Evolutionary conservation across 2,888 invertebrate species (phyloP), one percentile per base, ranked within the genome.

Genomic region (Agrilus cyanescens): DNA sequence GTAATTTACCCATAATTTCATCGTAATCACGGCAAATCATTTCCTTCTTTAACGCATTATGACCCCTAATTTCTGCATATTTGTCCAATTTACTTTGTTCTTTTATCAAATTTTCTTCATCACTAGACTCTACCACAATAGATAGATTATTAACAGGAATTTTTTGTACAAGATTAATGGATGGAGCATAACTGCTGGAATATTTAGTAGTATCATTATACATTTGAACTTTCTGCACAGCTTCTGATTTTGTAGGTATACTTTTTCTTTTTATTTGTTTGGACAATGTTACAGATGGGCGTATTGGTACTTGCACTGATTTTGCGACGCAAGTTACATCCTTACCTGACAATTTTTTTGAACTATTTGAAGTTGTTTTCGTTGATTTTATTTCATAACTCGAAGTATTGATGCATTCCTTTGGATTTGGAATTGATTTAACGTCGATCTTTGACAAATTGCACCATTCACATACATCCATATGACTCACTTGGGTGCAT

Each of bases 181-280:
- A 52, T 5, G 55, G 60, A 12, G 60, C 47, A 44, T 66, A 66
- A n/a, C 60, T 54, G 30, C 63, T 64, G 3, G 54, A 38, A 52
- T 65, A 70, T 49, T 69, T 67, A 48, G 70, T 72, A 20, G 62
- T 59, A 48, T 71, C 69, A 54, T 74, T 72, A 48, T 69, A 73
- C 51, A 65, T 69, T 46, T 67, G 63, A 2, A 71, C 70, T 55
- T 51, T 59, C 10, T 25, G 10, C 2, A 33, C 41, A 43, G 12
- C 45, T 33, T 36, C 48, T 46, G 4, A 36, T 30, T n/a, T 37
- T 38, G 35, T 20, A 8, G 36, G 4, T 29, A 32, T 14, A 44
- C 45, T 42, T 55, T 53, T 32, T 25, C 8, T 4, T 25, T 25
- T 25, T 25, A 4, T 25, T 25, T 8, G 25, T 10, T 25, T 25